Evolutionary conservation across 2,797 vertebrate species (phyloP).

Genomic region (Streptopelia turtur): DNA sequence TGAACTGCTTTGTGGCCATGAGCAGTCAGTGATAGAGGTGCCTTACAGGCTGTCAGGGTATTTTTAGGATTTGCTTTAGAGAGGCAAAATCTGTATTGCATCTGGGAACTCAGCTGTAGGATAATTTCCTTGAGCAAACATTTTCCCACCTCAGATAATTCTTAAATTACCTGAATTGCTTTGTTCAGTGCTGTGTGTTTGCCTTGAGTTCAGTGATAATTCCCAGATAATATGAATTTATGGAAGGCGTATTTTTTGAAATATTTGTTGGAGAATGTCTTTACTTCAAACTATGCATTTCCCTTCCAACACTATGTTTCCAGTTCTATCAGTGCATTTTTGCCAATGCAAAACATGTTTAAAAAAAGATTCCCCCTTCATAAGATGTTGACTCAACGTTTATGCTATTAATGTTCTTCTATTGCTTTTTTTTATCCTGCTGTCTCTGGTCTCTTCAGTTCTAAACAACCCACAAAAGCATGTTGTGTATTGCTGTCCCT

Average conservation of each 20-base stretch:
- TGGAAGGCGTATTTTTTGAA: neutral
- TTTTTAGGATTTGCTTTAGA: neutral
- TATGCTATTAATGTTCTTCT: neutral
- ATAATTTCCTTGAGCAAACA: constrained; percentile 39
- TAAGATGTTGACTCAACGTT: neutral
- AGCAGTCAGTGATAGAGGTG: neutral
- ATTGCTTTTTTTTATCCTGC: neutral
- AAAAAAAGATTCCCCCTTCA: neutral
- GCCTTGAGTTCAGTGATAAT: constrained; percentile 31
- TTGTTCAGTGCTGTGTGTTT: constrained; percentile 29
- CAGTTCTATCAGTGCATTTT: neutral
- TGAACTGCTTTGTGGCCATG: neutral
- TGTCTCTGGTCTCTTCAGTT: neutral
- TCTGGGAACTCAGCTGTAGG: neutral
- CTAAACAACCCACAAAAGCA: neutral
- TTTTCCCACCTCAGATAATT: neutral
- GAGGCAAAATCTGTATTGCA: neutral
- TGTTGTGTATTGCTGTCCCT: neutral
- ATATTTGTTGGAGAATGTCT: neutral
- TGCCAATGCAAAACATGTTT: neutral
- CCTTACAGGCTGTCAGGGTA: neutral
- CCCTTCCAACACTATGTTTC: fast-evolving
- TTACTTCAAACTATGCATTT: neutral
- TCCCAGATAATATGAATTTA: neutral
- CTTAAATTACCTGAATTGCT: neutral